A percentile compares a stretch with the other conserved stretches of the same genome.
Evolutionary conservation across 2,797 vertebrate species (phyloP).

Genomic region (Hippocampus kuda): DNA sequence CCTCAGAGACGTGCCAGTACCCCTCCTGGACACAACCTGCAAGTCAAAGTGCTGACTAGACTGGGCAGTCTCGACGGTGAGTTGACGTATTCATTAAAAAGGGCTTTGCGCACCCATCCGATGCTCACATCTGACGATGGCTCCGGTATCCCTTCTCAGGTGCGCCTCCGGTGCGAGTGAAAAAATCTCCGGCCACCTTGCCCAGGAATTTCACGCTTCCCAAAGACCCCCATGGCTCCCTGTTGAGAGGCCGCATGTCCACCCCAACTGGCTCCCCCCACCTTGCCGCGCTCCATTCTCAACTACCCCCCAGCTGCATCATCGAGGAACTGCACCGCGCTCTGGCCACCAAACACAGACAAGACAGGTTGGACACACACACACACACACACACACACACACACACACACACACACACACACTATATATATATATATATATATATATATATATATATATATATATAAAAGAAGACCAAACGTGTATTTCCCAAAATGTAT

Average conservation of each 20-base stretch:
- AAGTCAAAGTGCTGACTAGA: slow-evolving; percentile 64
- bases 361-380: slow-evolving; percentile 76
- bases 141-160: slow-evolving; percentile 30
- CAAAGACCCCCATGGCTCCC: slow-evolving; percentile 62
- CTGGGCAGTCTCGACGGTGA: slow-evolving; percentile 70
- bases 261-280: slow-evolving; percentile 85
- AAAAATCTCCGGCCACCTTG: slow-evolving; percentile 67
- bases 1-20: slow-evolving; percentile 53
- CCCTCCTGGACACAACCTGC: slow-evolving; percentile 54
- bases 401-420: too few species aligned
- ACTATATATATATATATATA: too few species aligned
- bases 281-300: slow-evolving; percentile 74
- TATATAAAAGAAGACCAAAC: too few species aligned
- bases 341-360: slow-evolving; percentile 86
- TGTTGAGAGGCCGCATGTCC: slow-evolving; percentile 73
- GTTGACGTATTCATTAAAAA: slow-evolving; percentile 7
- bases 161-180: slow-evolving; percentile 48
- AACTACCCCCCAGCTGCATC: slow-evolving; percentile 88
- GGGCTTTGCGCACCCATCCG: neutral
- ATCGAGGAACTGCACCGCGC: slow-evolving; percentile 94
- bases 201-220: slow-evolving; percentile 72
- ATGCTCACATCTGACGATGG: slow-evolving; percentile 6
- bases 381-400: too few species aligned
- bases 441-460: too few species aligned
- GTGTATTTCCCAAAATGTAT: too few species aligned